Conservation (phyloP, 2,113 vertebrate species). For the Trinectes maculatus region DNA sequence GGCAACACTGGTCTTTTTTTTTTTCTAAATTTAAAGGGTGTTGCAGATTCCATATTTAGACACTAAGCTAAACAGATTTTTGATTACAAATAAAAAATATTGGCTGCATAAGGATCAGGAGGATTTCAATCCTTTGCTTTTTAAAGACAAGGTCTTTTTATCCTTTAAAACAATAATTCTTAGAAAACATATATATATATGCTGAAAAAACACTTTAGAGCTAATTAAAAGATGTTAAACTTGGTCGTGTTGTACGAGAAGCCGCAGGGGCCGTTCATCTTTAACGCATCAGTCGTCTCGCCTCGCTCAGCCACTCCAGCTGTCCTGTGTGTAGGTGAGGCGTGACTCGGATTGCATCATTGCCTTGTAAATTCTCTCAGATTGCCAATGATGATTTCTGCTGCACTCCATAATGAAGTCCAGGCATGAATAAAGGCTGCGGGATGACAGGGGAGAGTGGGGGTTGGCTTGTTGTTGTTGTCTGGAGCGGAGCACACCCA, state of each 20-base stretch:
- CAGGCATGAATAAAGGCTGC: slow-evolving; percentile 54
- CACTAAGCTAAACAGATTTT: not conserved
- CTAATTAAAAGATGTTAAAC: not conserved
- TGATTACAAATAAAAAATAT: not conserved
- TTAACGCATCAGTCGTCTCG: not conserved
- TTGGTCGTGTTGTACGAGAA: not conserved
- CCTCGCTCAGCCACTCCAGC: not conserved
- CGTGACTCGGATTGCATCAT: slow-evolving; percentile 41
- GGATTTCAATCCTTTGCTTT: not conserved
- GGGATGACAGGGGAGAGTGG: slow-evolving; percentile 22
- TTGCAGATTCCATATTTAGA: slow-evolving; percentile 11
- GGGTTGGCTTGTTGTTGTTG: slow-evolving; percentile 50
- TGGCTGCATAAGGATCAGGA: not conserved
- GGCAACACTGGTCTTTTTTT: slow-evolving; percentile 16
- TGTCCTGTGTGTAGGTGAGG: slow-evolving; percentile 34
- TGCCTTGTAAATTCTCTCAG: slow-evolving; percentile 60
- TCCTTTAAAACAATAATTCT: not conserved
- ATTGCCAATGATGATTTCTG: slow-evolving; percentile 62
- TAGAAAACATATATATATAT: not conserved
- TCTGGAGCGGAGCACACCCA: slow-evolving; percentile 55
- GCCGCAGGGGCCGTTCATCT: not conserved
- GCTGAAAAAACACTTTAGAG: not conserved
- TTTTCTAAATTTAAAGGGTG: slow-evolving; percentile 11
- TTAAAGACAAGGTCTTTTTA: not conserved
- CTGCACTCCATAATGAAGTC: slow-evolving; percentile 67